Evolutionary conservation across 1,140 invertebrate species (phyloP).

Genomic region (Phortica variegata): DNA sequence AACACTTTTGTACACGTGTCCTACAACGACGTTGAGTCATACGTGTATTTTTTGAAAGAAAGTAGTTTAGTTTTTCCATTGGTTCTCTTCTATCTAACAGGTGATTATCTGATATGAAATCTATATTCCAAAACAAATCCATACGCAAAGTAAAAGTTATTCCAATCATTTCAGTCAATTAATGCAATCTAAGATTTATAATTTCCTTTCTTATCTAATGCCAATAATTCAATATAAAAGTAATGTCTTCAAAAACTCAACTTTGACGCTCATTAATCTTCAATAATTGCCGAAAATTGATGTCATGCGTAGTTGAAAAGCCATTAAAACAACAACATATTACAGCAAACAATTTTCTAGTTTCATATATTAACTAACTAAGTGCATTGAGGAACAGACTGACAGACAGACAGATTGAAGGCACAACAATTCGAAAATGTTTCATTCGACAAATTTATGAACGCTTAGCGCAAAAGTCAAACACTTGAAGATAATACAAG

Average conservation of each 20-base stretch:
- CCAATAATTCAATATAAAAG: slow-evolving; percentile 23
- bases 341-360: not conserved
- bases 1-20: no score
- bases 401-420: slow-evolving; percentile 18
- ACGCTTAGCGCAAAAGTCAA: slow-evolving; percentile 52
- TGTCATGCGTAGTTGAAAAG: slow-evolving; percentile 52
- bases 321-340: slow-evolving; percentile 28
- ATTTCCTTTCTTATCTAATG: not conserved
- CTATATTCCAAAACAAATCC: no score
- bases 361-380: no score
- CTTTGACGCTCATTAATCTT: slow-evolving; percentile 41
- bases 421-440: slow-evolving; percentile 31
- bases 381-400: not conserved
- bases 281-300: slow-evolving; percentile 46
- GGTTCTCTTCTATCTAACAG: no score
- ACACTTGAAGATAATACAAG: slow-evolving; percentile 47
- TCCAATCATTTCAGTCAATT: no score
- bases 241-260: slow-evolving; percentile 29
- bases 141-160: no score
- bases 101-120: no score
- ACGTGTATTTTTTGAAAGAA: no score
- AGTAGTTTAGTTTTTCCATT: no score
- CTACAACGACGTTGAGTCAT: no score
- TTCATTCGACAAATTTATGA: slow-evolving; percentile 52
- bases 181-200: no score